Base-by-base conservation (phyloP, 1,140 invertebrate species). In the Psix sp. region DNA sequence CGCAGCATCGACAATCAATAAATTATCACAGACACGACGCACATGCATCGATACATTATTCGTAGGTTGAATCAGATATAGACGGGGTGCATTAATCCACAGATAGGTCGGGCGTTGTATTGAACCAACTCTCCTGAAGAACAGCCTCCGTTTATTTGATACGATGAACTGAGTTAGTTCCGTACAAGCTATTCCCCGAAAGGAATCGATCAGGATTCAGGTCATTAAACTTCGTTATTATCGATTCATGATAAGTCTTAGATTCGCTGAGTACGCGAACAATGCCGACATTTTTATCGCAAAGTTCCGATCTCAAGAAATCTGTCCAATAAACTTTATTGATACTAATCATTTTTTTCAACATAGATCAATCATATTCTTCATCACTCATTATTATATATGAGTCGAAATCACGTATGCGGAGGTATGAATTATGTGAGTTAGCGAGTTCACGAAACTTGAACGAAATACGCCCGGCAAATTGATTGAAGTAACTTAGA, bases 161-260 rank as follows among this genome's bases (percentile, higher is more conserved):
- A 40, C 49, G 24, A 18, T 24, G 49, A 54, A 54, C 40, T 18
- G 49, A 54, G 5, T 40, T 36, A 9, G 36, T 4, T 20, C 24
- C 7, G 40, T 14, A 45, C 40, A 45, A 13, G 20, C 48, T 40
- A 40, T 40, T 36, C 33, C 16, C n/a, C 5, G 21, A 40, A 20
- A 29, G 15, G 33, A 26, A 59, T 59, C 54, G 31, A 46, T 46
- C 42, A 20, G 42, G 42, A 59, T 59, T 59, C 39, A 39, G 40
- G 54, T 46, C 54, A 59, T 59, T 59, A 46, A 59, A 59, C 31
- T 46, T 59, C 20, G 54, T 46, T 46, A 46, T 46, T 29, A 59
- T 59, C 42, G 33, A 43, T 43, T 5, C 11, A 13, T 33, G 26
- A 56, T 56, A 26, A 33, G 20, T 3, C 15, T 42, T 17, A 33